phyloP scores from a whole-genome alignment of 2,888 invertebrate species.

The Athalia cordata region DNA sequence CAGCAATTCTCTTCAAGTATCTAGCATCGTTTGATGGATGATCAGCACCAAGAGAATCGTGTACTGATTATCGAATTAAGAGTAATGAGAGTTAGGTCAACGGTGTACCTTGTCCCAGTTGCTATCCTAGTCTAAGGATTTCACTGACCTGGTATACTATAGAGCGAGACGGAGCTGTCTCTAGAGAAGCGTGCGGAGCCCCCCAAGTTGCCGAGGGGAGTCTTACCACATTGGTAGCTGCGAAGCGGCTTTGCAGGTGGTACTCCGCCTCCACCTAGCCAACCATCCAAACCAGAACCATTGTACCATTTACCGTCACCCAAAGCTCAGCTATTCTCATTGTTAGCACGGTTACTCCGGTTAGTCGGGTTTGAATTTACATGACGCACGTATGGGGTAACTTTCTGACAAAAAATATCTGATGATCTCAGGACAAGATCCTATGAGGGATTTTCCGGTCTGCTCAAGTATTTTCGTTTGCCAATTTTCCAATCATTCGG shows the following conservation, averaged over 20 bases:
- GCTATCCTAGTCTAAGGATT: slow-evolving; percentile 55
- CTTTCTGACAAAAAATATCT: neutral
- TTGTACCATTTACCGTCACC: slow-evolving; percentile 47
- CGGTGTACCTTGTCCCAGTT: slow-evolving; percentile 1
- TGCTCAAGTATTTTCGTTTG: too few species aligned
- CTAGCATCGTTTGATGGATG: neutral
- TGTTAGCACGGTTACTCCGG: neutral
- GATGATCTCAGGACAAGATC: neutral
- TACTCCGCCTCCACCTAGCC: slow-evolving; percentile 71
- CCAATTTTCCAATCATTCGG: too few species aligned
- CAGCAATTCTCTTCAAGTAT: neutral
- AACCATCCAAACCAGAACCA: slow-evolving; percentile 67
- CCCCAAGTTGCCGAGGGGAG: slow-evolving; percentile 72
- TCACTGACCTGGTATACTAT: slow-evolving; percentile 78
- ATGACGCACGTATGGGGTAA: neutral
- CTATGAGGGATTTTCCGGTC: too few species aligned
- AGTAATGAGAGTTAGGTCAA: neutral
- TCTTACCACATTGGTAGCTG: slow-evolving; percentile 75
- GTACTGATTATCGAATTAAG: neutral
- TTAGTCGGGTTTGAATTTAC: neutral
- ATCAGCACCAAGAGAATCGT: neutral
- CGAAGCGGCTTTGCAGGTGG: slow-evolving; percentile 79
- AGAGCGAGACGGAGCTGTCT: slow-evolving; percentile 74
- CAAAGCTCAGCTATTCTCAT: slow-evolving; percentile 34
- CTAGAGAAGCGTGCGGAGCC: slow-evolving; percentile 71